These are phyloP conservation scores for Apantesis nais DNA, from an alignment of 2,888 invertebrate species.

Conservation along the genomic window DNA sequence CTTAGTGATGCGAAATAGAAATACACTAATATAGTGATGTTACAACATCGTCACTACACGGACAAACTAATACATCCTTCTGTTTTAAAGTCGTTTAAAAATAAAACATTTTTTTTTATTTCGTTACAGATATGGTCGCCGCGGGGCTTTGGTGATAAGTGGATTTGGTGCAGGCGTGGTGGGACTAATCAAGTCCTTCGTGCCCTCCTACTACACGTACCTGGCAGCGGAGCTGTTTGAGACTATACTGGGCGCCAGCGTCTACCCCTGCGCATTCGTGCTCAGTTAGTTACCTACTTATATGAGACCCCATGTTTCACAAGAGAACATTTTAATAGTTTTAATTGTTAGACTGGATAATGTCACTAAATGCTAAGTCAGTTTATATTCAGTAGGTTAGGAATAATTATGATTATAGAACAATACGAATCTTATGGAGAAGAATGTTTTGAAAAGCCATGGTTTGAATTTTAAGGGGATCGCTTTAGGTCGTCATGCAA, in stretches of 20 bases:
- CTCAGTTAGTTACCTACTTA: slow-evolving; percentile 74
- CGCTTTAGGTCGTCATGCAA: not conserved
- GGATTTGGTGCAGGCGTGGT: slow-evolving; percentile 78
- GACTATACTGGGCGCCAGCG: slow-evolving; percentile 84
- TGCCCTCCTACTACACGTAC: slow-evolving; percentile 81
- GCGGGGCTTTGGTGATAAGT: slow-evolving; percentile 84
- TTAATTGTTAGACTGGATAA: not conserved
- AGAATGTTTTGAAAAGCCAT: not conserved
- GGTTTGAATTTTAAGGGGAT: not conserved
- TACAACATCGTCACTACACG: too few species aligned
- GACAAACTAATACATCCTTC: too few species aligned
- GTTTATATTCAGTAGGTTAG: not conserved
- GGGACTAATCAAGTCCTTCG: slow-evolving; percentile 85
- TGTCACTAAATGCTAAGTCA: not conserved
- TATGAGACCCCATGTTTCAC: slow-evolving; percentile 11
- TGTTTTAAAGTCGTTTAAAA: too few species aligned
- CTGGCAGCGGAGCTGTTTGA: slow-evolving; percentile 83
- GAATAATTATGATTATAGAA: not conserved
- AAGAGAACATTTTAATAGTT: slow-evolving; percentile 11
- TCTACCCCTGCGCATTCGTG: slow-evolving; percentile 86
- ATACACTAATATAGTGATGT: too few species aligned
- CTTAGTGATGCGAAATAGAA: too few species aligned
- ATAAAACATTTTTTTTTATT: not conserved
- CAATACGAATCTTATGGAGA: not conserved
- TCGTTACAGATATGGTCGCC: slow-evolving; percentile 87